These are phyloP conservation scores for Ophiodon elongatus DNA, from an alignment of 2,113 vertebrate species.

Conservation along the genomic window DNA sequence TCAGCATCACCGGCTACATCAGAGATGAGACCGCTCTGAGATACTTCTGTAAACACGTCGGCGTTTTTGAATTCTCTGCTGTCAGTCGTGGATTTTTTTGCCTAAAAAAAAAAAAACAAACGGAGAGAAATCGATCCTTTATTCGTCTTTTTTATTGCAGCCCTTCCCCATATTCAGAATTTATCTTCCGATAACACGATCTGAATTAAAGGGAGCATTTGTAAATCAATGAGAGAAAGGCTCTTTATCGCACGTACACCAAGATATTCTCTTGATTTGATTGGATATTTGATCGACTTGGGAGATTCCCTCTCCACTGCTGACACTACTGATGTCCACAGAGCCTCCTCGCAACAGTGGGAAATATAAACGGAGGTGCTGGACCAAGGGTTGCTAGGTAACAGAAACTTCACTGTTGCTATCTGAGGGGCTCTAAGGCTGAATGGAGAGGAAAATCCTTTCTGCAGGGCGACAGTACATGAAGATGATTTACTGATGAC, in stretches of 20 bases:
- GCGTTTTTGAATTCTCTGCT: not conserved
- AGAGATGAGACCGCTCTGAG: not conserved
- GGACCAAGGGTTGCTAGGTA: slow-evolving; percentile 79
- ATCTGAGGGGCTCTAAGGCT: slow-evolving; percentile 50
- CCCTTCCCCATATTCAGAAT: not conserved
- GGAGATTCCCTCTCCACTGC: slow-evolving; percentile 41
- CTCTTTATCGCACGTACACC: not conserved
- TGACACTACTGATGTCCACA: slow-evolving; percentile 53
- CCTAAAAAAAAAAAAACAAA: not conserved
- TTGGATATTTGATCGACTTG: not conserved
- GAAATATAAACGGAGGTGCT: slow-evolving; percentile 54
- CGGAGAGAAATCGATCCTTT: not conserved
- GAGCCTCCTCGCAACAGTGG: slow-evolving; percentile 27
- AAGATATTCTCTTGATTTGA: not conserved
- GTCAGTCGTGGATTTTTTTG: accelerated
- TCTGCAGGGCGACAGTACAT: slow-evolving; percentile 38
- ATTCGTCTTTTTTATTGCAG: not conserved
- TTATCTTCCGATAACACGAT: not conserved
- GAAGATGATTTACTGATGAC: slow-evolving; percentile 49
- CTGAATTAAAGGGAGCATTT: not conserved
- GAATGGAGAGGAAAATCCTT: slow-evolving; percentile 70
- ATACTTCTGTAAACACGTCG: not conserved
- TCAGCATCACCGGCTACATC: slow-evolving; percentile 23
- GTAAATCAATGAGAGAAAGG: not conserved
- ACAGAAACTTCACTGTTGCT: slow-evolving; percentile 74